These are phyloP conservation scores for Cryptocephalus moraei DNA, from an alignment of 2,888 invertebrate genomes.

Conservation along the genomic window DNA sequence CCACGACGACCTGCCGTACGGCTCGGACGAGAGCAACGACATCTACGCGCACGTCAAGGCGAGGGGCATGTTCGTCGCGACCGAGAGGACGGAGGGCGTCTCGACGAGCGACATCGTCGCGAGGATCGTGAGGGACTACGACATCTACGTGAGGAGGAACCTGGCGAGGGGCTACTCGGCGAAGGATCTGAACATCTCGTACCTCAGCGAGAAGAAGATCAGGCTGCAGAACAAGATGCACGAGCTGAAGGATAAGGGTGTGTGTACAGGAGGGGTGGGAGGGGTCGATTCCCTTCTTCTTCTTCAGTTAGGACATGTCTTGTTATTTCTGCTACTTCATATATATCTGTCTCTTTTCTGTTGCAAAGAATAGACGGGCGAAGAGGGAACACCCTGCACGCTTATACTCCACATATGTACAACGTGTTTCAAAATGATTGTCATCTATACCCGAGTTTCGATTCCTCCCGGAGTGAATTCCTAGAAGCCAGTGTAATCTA, in stretches of 20 bases:
- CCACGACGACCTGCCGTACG: conserved; percentile 97
- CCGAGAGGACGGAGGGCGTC: conserved; percentile 86
- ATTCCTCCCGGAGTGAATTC: too few relatives aligned
- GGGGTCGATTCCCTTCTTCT: too few relatives aligned
- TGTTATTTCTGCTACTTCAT: too few relatives aligned
- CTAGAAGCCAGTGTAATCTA: too few relatives aligned
- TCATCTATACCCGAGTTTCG: too few relatives aligned
- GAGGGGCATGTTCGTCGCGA: conserved; percentile 92
- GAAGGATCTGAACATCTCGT: conserved; percentile 97
- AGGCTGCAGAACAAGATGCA: conserved; percentile 95
- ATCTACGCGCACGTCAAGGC: conserved; percentile 88
- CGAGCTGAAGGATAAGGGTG: conserved; percentile 74
- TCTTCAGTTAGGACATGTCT: too few relatives aligned
- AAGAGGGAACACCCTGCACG: too few relatives aligned
- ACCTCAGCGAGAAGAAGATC: conserved; percentile 95
- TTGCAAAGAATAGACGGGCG: too few relatives aligned
- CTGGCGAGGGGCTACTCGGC: conserved; percentile 95
- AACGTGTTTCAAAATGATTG: too few relatives aligned
- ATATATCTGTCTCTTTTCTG: too few relatives aligned
- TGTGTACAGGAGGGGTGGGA: too few relatives aligned
- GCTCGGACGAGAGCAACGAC: conserved; percentile 71
- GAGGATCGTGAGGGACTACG: conserved; percentile 96
- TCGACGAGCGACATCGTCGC: conserved; percentile 98
- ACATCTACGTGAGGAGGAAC: conserved; percentile 94
- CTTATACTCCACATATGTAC: too few relatives aligned